These are phyloP conservation scores for Microcebus tavaratra DNA, from an alignment of 2,113 vertebrate genomes.

Conservation along the genomic window DNA sequence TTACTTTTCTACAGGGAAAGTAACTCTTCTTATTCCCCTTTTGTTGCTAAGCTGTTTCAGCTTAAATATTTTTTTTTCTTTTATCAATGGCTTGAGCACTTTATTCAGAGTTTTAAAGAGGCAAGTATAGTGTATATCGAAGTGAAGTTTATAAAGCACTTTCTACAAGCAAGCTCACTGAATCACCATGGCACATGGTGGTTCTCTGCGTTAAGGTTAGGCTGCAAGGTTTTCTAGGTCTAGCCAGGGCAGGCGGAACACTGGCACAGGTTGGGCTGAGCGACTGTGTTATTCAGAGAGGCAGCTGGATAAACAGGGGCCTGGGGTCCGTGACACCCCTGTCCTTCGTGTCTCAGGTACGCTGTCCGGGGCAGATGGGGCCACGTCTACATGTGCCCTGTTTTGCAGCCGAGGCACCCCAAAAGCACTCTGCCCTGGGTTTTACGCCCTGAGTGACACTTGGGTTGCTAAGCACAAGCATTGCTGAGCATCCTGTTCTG, in stretches of 20 bases:
- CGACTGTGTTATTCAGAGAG: background rate
- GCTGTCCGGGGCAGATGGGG: accelerated
- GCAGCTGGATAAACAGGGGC: background rate
- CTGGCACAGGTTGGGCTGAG: background rate
- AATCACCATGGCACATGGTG: background rate
- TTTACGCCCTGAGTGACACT: background rate
- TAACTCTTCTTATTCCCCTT: background rate
- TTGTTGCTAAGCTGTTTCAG: background rate
- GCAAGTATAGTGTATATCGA: background rate
- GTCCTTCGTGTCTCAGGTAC: background rate
- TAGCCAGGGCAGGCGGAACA: background rate
- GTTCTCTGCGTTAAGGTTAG: accelerated
- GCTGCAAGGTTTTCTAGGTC: background rate
- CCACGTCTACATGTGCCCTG: background rate
- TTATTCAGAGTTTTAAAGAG: background rate
- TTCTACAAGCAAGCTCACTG: background rate
- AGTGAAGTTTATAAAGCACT: background rate
- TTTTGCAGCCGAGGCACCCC: no score
- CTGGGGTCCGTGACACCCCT: background rate
- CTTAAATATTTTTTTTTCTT: background rate
- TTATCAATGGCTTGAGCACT: background rate
- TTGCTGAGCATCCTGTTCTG: no score
- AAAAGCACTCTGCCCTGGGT: no score
- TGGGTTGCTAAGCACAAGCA: background rate
- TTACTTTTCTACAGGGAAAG: background rate